Evolutionary conservation across 2,113 vertebrate species (phyloP).

Genomic region (Dicentrarchus labrax): DNA sequence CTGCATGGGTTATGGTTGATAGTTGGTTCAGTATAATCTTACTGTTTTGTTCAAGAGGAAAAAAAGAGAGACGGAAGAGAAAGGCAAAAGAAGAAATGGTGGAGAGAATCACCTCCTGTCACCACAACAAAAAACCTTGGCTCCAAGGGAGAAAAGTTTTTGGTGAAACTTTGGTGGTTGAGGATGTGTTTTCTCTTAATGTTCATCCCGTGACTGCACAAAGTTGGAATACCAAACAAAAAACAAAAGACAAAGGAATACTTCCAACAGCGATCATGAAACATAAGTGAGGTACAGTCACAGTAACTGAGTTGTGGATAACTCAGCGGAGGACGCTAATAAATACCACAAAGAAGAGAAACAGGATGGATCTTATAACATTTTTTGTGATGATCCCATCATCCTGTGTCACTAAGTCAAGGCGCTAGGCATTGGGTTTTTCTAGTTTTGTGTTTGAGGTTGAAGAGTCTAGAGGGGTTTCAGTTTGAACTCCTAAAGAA

Average conservation of each 20-base stretch:
- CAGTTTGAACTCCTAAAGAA: constrained; percentile 51
- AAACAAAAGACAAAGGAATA: constrained; percentile 17
- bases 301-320: constrained; percentile 62
- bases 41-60: neutral
- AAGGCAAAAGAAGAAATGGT: neutral
- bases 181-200: constrained; percentile 19
- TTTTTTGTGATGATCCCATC: constrained; percentile 52
- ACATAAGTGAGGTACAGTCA: constrained; percentile 69
- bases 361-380: constrained; percentile 41
- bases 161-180: constrained; percentile 58
- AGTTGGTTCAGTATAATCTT: neutral
- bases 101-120: neutral
- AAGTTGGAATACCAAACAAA: constrained; percentile 18
- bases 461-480: constrained; percentile 39
- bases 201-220: constrained; percentile 28
- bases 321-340: constrained; percentile 68
- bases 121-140: neutral
- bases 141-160: constrained; percentile 4
- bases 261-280: constrained; percentile 35
- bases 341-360: constrained; percentile 71
- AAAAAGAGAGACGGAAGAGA: neutral
- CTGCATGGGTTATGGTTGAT: neutral
- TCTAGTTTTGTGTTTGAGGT: constrained; percentile 51
- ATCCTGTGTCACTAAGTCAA: constrained; percentile 43
- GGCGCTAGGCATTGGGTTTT: constrained; percentile 37